Base-by-base conservation (phyloP, 2,113 vertebrate genomes). In the Fregetta grallaria region DNA sequence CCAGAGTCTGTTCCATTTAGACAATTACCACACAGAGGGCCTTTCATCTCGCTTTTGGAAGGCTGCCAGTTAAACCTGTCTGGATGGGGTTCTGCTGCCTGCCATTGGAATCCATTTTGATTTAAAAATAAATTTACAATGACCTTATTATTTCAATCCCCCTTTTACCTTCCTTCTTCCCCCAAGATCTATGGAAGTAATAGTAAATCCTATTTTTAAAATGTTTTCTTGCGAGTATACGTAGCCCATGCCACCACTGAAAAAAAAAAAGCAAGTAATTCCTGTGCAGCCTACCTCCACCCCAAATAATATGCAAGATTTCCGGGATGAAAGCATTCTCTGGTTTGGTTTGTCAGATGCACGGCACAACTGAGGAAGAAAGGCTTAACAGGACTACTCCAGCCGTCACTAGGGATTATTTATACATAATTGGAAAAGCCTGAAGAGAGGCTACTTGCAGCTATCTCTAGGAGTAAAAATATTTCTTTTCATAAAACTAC, bases 1-100 rank as follows among this genome's bases (percentile, higher is more conserved):
- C 73, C 34, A 47, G 62, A 92, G 89, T 88, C 81, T 86, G 40
- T 86, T 97, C 88, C 92, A 92, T 85, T 96, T 96, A 86, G 88
- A 92, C 92, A 84, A 86, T 96, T 91, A 78, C 91, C 80, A 66
- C 77, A 81, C 63, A 52, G 89, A 95, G 77, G 90, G 91, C 47
- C 88, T 96, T 93, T 96, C 82, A 66, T 94, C 56, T 94, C 0
- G 0, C 36, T 72, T 90, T 94, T 96, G 96, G 95, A 96, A 78
- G 74, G 15, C 83, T 94, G 96, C 96, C 96, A 96, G 34, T 81
- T 85, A 96, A 94, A 94, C 85, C 36, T 94, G 86, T 75, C 85
- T 86, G 49, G 40, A 79, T 93, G 49, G 71, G 62, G 29, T 40
- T 91, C 72, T 90, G 32, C 58, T 91, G 74, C 58, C 63, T 95